Conservation (phyloP, 1,140 invertebrate species). For the Magallana angulata region DNA sequence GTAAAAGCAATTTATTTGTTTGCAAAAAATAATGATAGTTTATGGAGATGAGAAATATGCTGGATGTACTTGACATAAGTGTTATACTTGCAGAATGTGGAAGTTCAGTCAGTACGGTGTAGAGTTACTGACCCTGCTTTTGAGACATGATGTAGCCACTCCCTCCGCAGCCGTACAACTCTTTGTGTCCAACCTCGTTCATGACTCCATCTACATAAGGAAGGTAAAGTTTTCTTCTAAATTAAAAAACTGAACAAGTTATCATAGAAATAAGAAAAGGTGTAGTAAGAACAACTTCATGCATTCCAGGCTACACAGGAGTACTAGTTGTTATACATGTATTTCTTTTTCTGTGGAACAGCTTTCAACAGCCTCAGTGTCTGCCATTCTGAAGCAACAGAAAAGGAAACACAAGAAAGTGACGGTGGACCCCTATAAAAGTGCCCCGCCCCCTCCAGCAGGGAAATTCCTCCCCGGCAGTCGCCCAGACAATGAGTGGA, state of each 20-base stretch:
- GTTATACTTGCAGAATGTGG: conserved; percentile 69
- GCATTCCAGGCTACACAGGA: too few relatives aligned
- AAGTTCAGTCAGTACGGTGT: conserved; percentile 85
- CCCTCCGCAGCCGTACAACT: conserved; percentile 84
- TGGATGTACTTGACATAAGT: too few relatives aligned
- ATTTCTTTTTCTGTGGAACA: conserved; percentile 57
- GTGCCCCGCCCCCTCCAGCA: conserved; percentile 36
- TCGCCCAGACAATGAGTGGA: conserved; percentile 86
- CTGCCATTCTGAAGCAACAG: conserved; percentile 87
- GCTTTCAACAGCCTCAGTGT: conserved; percentile 84
- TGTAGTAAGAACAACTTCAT: background rate
- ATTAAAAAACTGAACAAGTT: too few relatives aligned
- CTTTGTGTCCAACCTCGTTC: conserved; percentile 85
- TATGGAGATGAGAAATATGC: too few relatives aligned
- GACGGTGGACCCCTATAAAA: conserved; percentile 80
- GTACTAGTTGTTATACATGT: too few relatives aligned
- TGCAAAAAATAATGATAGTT: too few relatives aligned
- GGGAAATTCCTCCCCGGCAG: conserved; percentile 78
- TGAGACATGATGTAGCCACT: conserved; percentile 86
- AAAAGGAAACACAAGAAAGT: conserved; percentile 86
- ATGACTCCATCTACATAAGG: conserved; percentile 88
- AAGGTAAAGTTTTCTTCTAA: conserved; percentile 79
- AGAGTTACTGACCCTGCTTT: conserved; percentile 85
- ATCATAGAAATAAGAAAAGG: too few relatives aligned
- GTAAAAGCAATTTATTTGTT: too few relatives aligned